Evolutionary conservation across 2,113 vertebrate genomes (phyloP).

Genomic region (Empidonax alnorum): DNA sequence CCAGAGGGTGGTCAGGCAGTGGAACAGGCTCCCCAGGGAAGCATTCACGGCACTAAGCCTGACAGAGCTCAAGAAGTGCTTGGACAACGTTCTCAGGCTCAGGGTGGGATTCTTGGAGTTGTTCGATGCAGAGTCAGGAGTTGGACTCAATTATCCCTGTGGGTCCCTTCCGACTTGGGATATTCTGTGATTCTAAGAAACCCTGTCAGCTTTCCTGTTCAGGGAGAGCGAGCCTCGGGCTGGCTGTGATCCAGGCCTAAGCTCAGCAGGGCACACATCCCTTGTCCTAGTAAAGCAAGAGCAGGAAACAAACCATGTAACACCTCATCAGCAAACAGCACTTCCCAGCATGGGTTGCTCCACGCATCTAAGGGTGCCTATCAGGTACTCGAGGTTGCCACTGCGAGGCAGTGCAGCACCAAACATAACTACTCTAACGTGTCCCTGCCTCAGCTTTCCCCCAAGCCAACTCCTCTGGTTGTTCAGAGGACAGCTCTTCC

Average conservation of each 20-base stretch:
- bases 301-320: not conserved
- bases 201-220: not conserved
- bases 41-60: not conserved
- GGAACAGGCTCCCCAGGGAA: not conserved
- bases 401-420: conserved; percentile 18
- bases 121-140: not conserved
- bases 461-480: not conserved
- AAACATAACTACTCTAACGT: not conserved
- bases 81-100: not conserved
- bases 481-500: not conserved
- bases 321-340: not conserved
- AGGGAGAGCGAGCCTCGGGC: not conserved
- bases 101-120: not conserved
- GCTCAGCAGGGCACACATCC: not conserved
- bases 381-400: not conserved
- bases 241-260: not conserved
- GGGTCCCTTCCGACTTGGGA: not conserved
- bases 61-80: not conserved
- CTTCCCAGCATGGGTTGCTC: not conserved
- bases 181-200: not conserved
- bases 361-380: accelerated
- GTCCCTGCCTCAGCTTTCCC: not conserved
- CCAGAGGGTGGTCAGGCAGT: not conserved
- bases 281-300: not conserved
- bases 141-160: not conserved